Evolutionary conservation across 1,140 invertebrate species (phyloP), one percentile per base, ranked within the genome.

Genomic region (Drosophila asahinai): DNA sequence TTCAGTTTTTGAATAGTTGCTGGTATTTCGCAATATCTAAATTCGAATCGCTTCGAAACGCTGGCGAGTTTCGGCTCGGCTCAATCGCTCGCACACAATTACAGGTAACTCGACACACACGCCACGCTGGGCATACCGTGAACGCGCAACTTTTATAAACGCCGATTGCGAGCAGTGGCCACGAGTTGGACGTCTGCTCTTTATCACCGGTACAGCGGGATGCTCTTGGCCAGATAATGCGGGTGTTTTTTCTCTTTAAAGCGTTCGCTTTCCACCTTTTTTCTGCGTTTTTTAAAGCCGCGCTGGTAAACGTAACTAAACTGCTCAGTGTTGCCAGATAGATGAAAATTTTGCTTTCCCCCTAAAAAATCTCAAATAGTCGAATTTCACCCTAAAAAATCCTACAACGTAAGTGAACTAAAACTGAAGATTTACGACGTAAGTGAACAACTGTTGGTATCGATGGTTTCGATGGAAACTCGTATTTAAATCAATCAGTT

Each of bases 41-140:
- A 55, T 66, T 77, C 58, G 58, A 64, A 83, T 72, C 51, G 73
- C 70, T 82, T 87, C 49, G 64, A 33, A 49, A 42, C 61, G 66
- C 57, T 80, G 71, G 64, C 77, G 77, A 84, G 81, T 83, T 65
- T 54, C 61, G 55, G 66, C 81, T 74, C 55, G 58, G 45, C 64
- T 62, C 70, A 51, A 71, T 68, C 78, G 55, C 55, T 80, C 65
- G 47, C 52, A 79, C 86, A 66, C 73, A 83, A 80, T 66, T 83
- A 79, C 81, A 89, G 71, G 77, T 79, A 89, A 84, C 76, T 86
- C 78, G 61, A 86, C 60, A 86, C 83, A 87, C 83, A 87, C 80
- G 84, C 84, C 83, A 89, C 84, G 86, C 84, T 84, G 73, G 74
- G 75, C 77, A 75, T 65, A 86, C 75, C 79, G 79, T 86, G 83